phyloP scores from a whole-genome alignment of 2,113 vertebrate genomes.

The Oreamnos americanus region DNA sequence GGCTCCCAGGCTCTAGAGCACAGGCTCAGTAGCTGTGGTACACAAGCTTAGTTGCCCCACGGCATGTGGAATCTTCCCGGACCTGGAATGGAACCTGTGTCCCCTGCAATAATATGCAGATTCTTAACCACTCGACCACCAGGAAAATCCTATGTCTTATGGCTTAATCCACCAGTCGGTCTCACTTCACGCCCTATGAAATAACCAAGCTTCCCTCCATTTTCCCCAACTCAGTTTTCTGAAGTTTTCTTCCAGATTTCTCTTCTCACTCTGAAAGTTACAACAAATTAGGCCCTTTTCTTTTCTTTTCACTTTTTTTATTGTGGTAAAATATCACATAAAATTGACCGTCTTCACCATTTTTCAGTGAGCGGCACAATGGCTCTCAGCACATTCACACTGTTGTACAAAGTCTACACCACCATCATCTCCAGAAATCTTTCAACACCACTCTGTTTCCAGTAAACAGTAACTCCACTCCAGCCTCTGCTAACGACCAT shows the following conservation, averaged over 20 bases:
- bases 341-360: too few relatives aligned
- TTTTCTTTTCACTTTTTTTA: neutral
- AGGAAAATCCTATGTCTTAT: neutral
- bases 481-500: rapidly evolving
- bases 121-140: neutral
- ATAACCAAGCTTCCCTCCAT: neutral
- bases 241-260: neutral
- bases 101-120: neutral
- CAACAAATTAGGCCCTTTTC: neutral
- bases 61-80: neutral
- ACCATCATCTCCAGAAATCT: neutral
- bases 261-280: neutral
- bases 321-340: neutral
- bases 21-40: neutral
- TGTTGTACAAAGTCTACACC: too few relatives aligned
- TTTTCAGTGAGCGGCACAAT: neutral
- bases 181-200: neutral
- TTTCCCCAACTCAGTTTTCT: neutral
- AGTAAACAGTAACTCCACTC: neutral
- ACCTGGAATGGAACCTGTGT: neutral
- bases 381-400: rapidly evolving
- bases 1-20: neutral
- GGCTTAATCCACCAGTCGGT: neutral
- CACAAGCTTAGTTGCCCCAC: neutral
- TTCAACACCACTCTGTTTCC: neutral